Base-by-base conservation (phyloP, 35 echinoderm and acorn worm species). In the Patiria miniata region DNA sequence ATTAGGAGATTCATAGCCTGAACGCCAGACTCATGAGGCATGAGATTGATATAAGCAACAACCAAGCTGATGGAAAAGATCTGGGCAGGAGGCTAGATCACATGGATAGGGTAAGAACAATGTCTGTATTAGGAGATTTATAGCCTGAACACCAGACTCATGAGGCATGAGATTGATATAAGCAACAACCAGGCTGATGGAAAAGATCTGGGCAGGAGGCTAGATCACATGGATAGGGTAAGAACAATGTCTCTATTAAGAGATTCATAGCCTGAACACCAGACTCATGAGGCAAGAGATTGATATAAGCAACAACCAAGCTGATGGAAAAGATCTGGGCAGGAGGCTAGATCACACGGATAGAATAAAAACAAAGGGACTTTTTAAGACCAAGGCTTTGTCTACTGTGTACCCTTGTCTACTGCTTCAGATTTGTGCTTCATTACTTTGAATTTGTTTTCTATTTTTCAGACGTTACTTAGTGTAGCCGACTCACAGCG, bases 201-300 rank as follows among this genome's bases (percentile, higher is more conserved):
- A 22, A 90, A 83, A 52, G 88, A 90, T 12, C 5, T 78, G 7
- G 76, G 40, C 26, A 65, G 88, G 78, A 84, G 68, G 39, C 12
- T 90, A 21, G 88, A 90, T 36, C 68, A 81, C 51, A 22, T 90
- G 10, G 81, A 90, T 40, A 90, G 81, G 81, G 88, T 90, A 84
- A 77, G 51, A 50, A 23, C 5, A 21, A 17, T 6, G 4, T 47
- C 12, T 47, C 4, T 12, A 6, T 12, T 6, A 47, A 12, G 88
- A 90, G 2, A 52, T 90, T 36, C 80, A 84, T 44, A 90, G 61
- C 77, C 81, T 90, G 0, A 42, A 47, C 23, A 84, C 88, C 50
- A 40, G 81, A 14, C 59, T 90, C 23, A 53, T 84, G 18, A 90
- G 73, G 8, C 26, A 54, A 36, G 88, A 90, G 60, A 65, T 76